phyloP scores from a whole-genome alignment of 2,797 vertebrate genomes.

The Sebastes melanostomus region DNA sequence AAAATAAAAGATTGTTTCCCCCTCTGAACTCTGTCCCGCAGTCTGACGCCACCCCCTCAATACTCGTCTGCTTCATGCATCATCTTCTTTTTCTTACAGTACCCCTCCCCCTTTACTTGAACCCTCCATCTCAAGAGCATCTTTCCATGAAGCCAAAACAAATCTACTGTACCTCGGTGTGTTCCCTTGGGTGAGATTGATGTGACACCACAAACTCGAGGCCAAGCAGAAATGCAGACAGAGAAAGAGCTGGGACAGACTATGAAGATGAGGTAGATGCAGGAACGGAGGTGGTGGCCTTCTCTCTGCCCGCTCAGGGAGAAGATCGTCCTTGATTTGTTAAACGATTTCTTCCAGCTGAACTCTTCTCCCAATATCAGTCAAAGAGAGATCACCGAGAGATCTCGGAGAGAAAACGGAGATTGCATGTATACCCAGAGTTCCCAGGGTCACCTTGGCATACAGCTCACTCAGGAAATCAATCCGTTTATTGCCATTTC shows the following conservation, averaged over 20 bases:
- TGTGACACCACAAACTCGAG: constrained; percentile 11
- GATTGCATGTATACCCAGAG: constrained; percentile 52
- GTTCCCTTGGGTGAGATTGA: constrained; percentile 36
- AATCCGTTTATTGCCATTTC: constrained; percentile 71
- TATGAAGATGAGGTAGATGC: constrained; percentile 25
- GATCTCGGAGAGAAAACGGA: constrained; percentile 44
- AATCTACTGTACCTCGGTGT: constrained; percentile 23
- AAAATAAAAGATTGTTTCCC: neutral
- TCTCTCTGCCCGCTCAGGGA: constrained; percentile 58
- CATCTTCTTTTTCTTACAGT: neutral
- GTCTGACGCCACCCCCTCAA: neutral
- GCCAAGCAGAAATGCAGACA: constrained; percentile 14
- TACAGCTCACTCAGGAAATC: constrained; percentile 53
- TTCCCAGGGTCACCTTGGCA: constrained; percentile 73
- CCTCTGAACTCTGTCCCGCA: neutral
- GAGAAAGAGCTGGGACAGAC: constrained; percentile 11
- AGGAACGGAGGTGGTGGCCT: constrained; percentile 37
- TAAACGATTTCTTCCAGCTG: constrained; percentile 82
- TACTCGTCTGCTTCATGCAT: neutral
- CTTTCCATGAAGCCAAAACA: constrained; percentile 40
- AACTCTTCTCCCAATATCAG: constrained; percentile 71
- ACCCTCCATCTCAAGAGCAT: constrained; percentile 20
- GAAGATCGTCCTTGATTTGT: constrained; percentile 75
- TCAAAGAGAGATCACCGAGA: constrained; percentile 42
- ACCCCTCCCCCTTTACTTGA: neutral